phyloP scores from a whole-genome alignment of 2,888 invertebrate species.

The Monochamus alternatus region DNA sequence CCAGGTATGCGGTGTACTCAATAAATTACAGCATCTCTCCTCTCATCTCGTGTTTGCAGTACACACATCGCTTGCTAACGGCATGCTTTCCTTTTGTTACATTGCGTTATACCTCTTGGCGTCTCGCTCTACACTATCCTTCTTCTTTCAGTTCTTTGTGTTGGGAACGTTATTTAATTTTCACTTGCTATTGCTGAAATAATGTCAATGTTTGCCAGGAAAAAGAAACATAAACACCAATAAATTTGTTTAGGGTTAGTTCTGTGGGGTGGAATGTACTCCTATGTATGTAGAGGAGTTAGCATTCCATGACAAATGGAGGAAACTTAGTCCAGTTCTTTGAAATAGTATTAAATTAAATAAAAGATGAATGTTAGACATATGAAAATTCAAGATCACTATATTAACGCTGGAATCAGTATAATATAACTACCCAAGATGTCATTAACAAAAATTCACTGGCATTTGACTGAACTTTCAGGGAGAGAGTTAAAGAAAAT shows the following conservation, averaged over 20 bases:
- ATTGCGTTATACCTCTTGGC: conserved; percentile 39
- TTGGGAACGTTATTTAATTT: conserved; percentile 29
- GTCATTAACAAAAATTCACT: too few species aligned
- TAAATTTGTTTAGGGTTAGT: conserved; percentile 22
- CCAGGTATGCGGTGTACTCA: conserved; percentile 66
- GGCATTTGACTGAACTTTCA: too few species aligned
- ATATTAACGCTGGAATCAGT: too few species aligned
- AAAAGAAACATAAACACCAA: conserved; percentile 18
- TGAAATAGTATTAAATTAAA: too few species aligned
- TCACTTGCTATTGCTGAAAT: conserved; percentile 33
- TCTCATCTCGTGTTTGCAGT: conserved; percentile 62
- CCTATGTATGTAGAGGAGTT: background rate
- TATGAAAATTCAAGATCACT: too few species aligned
- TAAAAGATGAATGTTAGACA: too few species aligned
- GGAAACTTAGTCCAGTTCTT: background rate
- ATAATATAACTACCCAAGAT: too few species aligned
- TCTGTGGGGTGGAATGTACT: conserved; percentile 15
- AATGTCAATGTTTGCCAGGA: conserved; percentile 31
- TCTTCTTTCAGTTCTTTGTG: conserved; percentile 30
- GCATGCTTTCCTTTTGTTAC: conserved; percentile 43
- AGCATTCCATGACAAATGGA: conserved; percentile 6
- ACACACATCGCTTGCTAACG: conserved; percentile 52
- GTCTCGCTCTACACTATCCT: conserved; percentile 4
- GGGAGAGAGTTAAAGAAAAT: too few species aligned
- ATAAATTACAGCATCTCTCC: conserved; percentile 66